Base-by-base conservation (phyloP, 2,113 vertebrate genomes). In the Hippocampus zosterae region DNA sequence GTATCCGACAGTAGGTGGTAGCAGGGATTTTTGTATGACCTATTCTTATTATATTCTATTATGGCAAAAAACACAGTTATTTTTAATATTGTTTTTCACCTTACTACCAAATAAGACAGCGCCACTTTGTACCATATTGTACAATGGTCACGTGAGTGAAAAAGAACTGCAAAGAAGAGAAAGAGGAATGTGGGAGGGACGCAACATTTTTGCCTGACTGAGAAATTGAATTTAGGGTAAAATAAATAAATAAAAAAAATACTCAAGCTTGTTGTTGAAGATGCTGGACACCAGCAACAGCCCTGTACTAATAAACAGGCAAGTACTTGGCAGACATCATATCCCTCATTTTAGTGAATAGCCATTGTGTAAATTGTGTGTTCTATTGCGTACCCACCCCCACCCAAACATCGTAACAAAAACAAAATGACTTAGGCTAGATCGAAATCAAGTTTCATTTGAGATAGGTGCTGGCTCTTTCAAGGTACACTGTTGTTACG, bases 1-100 rank as follows among this genome's bases (percentile, higher is more conserved):
- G 21, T 70, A 69, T 78, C 68, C 64, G 71, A 76, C 81, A 73
- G 60, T 79, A 84, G 87, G 77, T 77, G 84, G 78, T 76, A 69
- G 33, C 77, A 67, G 66, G 71, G 69, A 73, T 56, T 68, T 68
- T 69, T 42, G 12, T 15, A 23, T 37, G 0, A 0, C 1, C 33
- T 37, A 37, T 37, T 37, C 33, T 37, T 37, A 37, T 37, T 37
- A 37, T 37, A 5, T 37, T 37, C 33, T 37, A 37, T 37, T 0
- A 5, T 37, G 33, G 33, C 33, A 37, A 37, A 37, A 37, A 37
- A 5, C 0, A 33, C 5, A 37, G 27, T 33, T 60, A 8, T 33
- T 33, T 60, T 60, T 33, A 16, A 27, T 50, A 16, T 18, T 57
- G 11, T 57, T 60, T 60, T 60, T 33, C 33, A 60, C 8, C 15